Evolutionary conservation across 2,113 vertebrate genomes (phyloP), one percentile per base, ranked within the genome.

Genomic region (Panurus biarmicus): DNA sequence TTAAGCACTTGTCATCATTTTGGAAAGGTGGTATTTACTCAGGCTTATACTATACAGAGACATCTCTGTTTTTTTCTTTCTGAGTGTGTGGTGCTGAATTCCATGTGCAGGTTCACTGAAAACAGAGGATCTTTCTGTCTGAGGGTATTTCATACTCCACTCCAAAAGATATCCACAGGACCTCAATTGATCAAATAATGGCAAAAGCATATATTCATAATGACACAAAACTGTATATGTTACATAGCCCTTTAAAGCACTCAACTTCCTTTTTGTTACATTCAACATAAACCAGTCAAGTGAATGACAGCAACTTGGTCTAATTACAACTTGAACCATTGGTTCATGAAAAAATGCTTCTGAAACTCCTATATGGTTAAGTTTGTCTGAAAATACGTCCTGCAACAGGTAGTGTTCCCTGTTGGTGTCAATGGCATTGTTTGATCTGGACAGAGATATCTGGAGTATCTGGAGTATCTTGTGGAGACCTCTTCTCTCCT

Each of bases 1-100:
- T 93, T 95, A 96, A 95, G 89, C 87, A 91, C 82, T 88, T 92
- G 74, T 92, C 93, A 91, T 89, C 78, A 18, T 95, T 95, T 89
- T 90, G 64, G 67, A 95, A 91, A 87, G 71, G 74, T 85, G 76
- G 35, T 44, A 89, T 96, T 94, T 94, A 77, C 56, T 85, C 51
- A 80, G 47, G 28, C 72, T 95, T 89, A 62, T 33, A 12, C 51
- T 60, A 14, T 25, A 56, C 23, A 73, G 83, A 90, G 65, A 53
- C 15, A 31, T 76, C 10, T 78, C 40, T 85, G 18, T 0, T 36
- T 86, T 62, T 81, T 89, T 38, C 10, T 12, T 60, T 87, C 79
- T 26, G 21, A 60, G 31, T 33, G 33, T 5, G 1, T 35, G 48
- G 25, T 80, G 31, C 21, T 77, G 76, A 81, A 90, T 87, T 74